Conservation (phyloP, 2,888 invertebrate genomes). For the Drosophila nr. medialis region DNA sequence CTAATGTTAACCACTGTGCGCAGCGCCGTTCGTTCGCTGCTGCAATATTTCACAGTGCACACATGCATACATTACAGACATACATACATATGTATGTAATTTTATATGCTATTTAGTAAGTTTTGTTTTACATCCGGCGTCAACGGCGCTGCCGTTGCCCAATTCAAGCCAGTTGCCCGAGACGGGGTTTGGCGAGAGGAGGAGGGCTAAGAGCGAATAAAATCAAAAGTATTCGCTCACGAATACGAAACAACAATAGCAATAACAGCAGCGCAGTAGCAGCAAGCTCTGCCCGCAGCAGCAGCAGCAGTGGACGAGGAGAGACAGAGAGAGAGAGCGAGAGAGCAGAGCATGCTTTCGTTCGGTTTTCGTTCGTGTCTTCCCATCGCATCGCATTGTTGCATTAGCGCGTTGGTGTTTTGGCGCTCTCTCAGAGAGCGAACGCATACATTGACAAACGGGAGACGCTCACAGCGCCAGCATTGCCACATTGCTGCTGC, state of each 20-base stretch:
- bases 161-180: constrained; percentile 57
- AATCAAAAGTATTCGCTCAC: constrained; percentile 72
- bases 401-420: constrained; percentile 62
- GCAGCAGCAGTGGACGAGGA: background rate
- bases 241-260: constrained; percentile 30
- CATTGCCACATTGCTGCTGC: constrained; percentile 67
- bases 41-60: constrained; percentile 56
- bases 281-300: constrained; percentile 10
- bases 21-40: constrained; percentile 26
- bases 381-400: constrained; percentile 50
- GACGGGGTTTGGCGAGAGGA: background rate
- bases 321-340: background rate
- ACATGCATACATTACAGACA: constrained; percentile 16
- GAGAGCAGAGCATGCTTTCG: constrained; percentile 72
- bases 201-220: constrained; percentile 55
- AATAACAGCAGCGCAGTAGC: constrained; percentile 8
- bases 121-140: constrained; percentile 81
- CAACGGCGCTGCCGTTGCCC: constrained; percentile 68
- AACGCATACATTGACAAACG: constrained; percentile 24
- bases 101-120: constrained; percentile 74
- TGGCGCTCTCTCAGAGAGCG: constrained; percentile 25
- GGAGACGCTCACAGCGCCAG: constrained; percentile 38
- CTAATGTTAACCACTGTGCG: constrained; percentile 49
- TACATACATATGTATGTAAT: constrained; percentile 40
- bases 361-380: constrained; percentile 44